Percentiles rank a stretch among this genome's conserved stretches.
Conservation (phyloP, 1,140 invertebrate species). For the Drosophila rufa region DNA sequence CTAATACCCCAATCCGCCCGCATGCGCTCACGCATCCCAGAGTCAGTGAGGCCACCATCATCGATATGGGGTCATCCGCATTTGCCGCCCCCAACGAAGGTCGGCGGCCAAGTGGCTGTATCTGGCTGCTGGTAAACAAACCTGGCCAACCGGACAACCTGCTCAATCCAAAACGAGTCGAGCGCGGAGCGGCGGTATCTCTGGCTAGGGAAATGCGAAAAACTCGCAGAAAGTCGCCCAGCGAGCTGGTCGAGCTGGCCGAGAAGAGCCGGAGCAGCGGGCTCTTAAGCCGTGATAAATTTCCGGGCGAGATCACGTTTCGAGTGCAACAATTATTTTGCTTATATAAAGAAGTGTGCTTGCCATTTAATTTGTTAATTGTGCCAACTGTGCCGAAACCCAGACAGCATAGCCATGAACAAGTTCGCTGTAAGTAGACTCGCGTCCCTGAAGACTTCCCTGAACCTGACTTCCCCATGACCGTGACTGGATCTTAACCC, state of each 20-base stretch:
- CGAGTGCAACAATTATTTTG: conserved; percentile 73
- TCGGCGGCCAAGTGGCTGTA: conserved; percentile 24
- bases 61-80: conserved; percentile 7
- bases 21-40: conserved; percentile 41
- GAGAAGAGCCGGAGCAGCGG: conserved; percentile 28
- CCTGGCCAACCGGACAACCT: conserved; percentile 16
- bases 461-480: conserved; percentile 14
- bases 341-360: conserved; percentile 83
- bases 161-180: conserved; percentile 19
- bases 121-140: conserved; percentile 9
- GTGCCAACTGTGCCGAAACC: conserved; percentile 76
- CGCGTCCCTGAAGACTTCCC: conserved; percentile 37
- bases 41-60: background rate
- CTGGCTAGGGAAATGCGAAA: conserved; percentile 37
- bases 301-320: conserved; percentile 76
- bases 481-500: background rate
- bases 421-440: conserved; percentile 72
- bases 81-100: conserved; percentile 26
- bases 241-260: conserved; percentile 39
- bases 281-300: conserved; percentile 70
- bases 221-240: conserved; percentile 34
- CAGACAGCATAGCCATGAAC: conserved; percentile 70
- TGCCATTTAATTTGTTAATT: conserved; percentile 78
- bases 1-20: conserved; percentile 21
- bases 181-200: conserved; percentile 24